Evolutionary conservation across 2,113 vertebrate genomes (phyloP).

Genomic region (Panthera tigris): DNA sequence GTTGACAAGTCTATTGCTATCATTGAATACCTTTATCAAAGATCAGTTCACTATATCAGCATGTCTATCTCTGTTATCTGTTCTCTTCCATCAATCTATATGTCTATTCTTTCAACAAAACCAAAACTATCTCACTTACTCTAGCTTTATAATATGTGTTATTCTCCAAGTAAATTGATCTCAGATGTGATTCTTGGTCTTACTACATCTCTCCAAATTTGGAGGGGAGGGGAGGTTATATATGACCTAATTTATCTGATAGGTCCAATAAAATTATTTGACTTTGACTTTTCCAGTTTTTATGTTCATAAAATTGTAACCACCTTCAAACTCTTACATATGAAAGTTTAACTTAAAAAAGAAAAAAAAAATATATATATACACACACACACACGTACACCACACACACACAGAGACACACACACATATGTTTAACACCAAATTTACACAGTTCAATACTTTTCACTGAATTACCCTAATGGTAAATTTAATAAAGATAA

Average conservation of each 20-base stretch:
- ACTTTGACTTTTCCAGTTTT: not conserved
- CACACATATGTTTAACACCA: not conserved
- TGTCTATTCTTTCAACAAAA: not conserved
- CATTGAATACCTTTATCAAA: not conserved
- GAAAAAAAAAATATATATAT: not conserved
- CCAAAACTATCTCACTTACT: not conserved
- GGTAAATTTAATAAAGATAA: not conserved
- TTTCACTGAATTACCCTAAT: not conserved
- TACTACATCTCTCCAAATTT: not conserved
- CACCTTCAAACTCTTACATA: not conserved
- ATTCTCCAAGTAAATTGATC: not conserved
- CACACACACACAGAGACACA: too few relatives aligned
- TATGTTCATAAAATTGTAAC: not conserved
- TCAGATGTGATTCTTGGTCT: not conserved
- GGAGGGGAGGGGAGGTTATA: rapidly evolving
- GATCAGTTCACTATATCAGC: not conserved
- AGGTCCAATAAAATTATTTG: not conserved
- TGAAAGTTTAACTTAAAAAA: not conserved
- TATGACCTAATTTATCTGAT: not conserved
- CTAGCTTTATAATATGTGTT: not conserved
- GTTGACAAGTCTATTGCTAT: not conserved
- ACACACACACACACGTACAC: too few relatives aligned
- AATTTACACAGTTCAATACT: not conserved
- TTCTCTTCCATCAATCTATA: not conserved
- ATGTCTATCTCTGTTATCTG: not conserved